phyloP scores from a whole-genome alignment of 2,888 invertebrate species.

The Endomychus coccineus region DNA sequence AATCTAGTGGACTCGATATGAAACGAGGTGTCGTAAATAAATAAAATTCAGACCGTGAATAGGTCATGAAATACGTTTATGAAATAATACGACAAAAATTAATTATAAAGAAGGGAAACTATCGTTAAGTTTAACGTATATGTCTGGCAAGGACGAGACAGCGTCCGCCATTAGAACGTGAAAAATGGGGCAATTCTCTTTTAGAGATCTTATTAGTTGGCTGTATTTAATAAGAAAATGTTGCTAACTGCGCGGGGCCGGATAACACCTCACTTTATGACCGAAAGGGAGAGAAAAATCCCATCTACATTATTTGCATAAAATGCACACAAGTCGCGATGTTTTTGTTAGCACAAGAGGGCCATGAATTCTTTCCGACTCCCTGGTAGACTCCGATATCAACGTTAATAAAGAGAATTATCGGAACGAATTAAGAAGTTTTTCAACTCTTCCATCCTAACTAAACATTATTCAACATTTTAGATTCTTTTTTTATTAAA shows the following conservation, averaged over 20 bases:
- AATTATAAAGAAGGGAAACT: too few species aligned
- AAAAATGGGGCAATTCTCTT: too few species aligned
- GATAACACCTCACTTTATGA: slow-evolving; percentile 42
- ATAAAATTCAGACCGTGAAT: too few species aligned
- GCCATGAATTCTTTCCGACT: slow-evolving; percentile 33
- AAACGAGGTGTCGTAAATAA: too few species aligned
- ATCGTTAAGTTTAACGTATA: too few species aligned
- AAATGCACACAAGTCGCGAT: slow-evolving; percentile 41
- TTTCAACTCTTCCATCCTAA: slow-evolving; percentile 32
- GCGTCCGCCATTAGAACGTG: too few species aligned
- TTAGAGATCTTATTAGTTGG: slow-evolving; percentile 42
- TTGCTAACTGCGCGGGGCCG: slow-evolving; percentile 39
- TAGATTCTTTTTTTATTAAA: slow-evolving; percentile 29
- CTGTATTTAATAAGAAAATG: slow-evolving; percentile 45
- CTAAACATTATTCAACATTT: slow-evolving; percentile 33
- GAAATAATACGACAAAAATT: too few species aligned
- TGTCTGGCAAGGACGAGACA: too few species aligned
- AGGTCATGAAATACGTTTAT: too few species aligned
- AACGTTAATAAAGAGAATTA: slow-evolving; percentile 43
- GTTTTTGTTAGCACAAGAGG: slow-evolving; percentile 31
- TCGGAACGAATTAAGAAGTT: slow-evolving; percentile 45
- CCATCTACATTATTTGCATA: slow-evolving; percentile 47
- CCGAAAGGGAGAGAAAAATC: slow-evolving; percentile 42
- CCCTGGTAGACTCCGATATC: slow-evolving; percentile 41
- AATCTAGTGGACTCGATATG: too few species aligned